Conservation (phyloP, 92 coral and sea anemone species). For the Palythoa heliodiscus region DNA sequence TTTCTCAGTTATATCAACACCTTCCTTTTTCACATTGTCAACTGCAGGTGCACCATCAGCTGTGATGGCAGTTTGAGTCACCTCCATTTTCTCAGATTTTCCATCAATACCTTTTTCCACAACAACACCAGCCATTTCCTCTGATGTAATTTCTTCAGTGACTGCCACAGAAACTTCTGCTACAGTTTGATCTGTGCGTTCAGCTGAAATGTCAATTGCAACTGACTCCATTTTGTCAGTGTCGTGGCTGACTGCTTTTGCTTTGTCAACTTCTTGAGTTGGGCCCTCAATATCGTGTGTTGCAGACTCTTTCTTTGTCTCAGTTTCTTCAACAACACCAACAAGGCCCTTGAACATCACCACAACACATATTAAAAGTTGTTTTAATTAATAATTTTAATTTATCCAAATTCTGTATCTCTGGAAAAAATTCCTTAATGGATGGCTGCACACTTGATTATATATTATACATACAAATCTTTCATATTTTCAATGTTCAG, state of each 20-base stretch:
- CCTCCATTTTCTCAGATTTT: constrained; percentile 35
- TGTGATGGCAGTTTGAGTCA: constrained; percentile 11
- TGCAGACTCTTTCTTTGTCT: background rate
- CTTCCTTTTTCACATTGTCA: constrained; percentile 49
- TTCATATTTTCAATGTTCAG: too few relatives aligned
- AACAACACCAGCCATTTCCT: background rate
- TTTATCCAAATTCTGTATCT: too few relatives aligned
- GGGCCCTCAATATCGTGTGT: background rate
- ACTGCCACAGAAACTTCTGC: constrained; percentile 46
- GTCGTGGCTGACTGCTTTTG: background rate
- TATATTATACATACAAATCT: too few relatives aligned
- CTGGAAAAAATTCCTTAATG: too few relatives aligned
- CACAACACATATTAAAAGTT: too few relatives aligned
- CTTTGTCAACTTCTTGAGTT: background rate
- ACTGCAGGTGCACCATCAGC: constrained; percentile 16
- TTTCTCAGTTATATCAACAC: constrained; percentile 11
- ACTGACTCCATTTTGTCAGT: constrained; percentile 42
- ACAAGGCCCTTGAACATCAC: background rate
- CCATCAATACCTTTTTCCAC: constrained; percentile 33
- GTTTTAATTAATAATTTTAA: too few relatives aligned
- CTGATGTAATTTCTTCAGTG: constrained; percentile 7
- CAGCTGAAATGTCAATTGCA: constrained; percentile 55
- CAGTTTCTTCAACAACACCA: constrained; percentile 15
- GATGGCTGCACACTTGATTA: too few relatives aligned
- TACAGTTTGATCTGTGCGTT: constrained; percentile 49